Percentiles rank a stretch among this genome's conserved stretches.
phyloP scores from a whole-genome alignment of 2,113 vertebrate genomes.

The Guaruba guarouba region DNA sequence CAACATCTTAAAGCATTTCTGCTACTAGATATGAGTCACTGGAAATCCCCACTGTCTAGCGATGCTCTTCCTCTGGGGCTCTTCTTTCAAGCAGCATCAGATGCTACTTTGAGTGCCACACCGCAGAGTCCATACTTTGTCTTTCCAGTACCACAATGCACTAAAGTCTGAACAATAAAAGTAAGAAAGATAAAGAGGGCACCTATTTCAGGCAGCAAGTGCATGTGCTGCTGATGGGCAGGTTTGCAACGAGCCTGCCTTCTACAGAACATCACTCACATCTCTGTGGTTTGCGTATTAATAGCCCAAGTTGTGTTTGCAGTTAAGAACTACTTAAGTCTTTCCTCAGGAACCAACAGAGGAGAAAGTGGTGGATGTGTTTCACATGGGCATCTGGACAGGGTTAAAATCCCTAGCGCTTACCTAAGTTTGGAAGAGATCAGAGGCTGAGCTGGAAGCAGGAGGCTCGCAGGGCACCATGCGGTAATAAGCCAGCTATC shows the following conservation, averaged over 20 bases:
- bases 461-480: neutral
- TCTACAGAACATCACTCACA: neutral
- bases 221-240: neutral
- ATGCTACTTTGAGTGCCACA: neutral
- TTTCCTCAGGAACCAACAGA: neutral
- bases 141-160: neutral
- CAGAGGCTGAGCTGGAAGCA: neutral
- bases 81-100: neutral
- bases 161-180: neutral
- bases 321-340: neutral
- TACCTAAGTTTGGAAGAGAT: neutral
- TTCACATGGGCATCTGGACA: neutral
- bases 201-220: neutral
- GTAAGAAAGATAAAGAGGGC: neutral
- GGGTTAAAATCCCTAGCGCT: neutral
- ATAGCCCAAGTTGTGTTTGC: neutral
- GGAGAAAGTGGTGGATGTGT: neutral
- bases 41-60: conserved; percentile 49
- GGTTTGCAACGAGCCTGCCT: neutral
- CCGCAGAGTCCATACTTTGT: neutral
- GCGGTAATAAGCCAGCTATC: fast-evolving
- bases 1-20: conserved; percentile 12
- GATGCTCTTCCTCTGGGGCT: neutral
- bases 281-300: neutral
- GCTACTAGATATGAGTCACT: conserved; percentile 48